Evolutionary conservation across 2,888 invertebrate species (phyloP), one percentile per base, ranked within the genome.

Genomic region (Anthophora plumipes): DNA sequence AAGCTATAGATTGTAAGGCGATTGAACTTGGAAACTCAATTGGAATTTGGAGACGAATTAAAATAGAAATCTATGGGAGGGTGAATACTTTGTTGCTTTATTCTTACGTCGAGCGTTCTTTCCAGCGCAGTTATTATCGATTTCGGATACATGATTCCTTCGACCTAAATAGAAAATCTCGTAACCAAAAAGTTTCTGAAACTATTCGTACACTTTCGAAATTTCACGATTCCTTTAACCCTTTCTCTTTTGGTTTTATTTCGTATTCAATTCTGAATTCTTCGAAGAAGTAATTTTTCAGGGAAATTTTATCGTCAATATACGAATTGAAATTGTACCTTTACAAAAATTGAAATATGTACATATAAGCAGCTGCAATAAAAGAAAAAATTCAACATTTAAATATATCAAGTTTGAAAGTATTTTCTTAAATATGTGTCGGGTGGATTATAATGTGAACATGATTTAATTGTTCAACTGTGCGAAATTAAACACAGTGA

Each of bases 61-160:
- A 67, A 71, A 71, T 55, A 59, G 68, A 57, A 43, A 55, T 48
- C 55, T 57, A 57, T 55, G 59, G 71, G 43, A 61, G 48, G 60
- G 41, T 25, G 48, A 64, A 73, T 73, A 52, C 54, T 55, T 74
- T 69, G 64, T 54, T 63, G 61, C 50, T 61, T 80, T 80, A 80
- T 57, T 77, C 67, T 31, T 14, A 17, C 70, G 25, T 70, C 61
- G 43, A 63, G 52, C 12, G 50, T 52, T 59, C 63, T 52, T 37
- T 17, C 2, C 46, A n/a, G 11, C n/a, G 25, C 39, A 20, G 46
- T 61, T 43, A 61, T 68, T 68, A 81, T 81, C 79, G 80, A 81
- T 79, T 79, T 80, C 75, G 22, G 75, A 75, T 80, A 81, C 63
- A 17, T 46, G 61, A 71, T 68, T 74, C 39, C 48, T n/a, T 57